A percentile compares a stretch with the other conserved stretches of the same genome.
Evolutionary conservation across 2,113 vertebrate species (phyloP).

Genomic region (Cygnus buccinator): DNA sequence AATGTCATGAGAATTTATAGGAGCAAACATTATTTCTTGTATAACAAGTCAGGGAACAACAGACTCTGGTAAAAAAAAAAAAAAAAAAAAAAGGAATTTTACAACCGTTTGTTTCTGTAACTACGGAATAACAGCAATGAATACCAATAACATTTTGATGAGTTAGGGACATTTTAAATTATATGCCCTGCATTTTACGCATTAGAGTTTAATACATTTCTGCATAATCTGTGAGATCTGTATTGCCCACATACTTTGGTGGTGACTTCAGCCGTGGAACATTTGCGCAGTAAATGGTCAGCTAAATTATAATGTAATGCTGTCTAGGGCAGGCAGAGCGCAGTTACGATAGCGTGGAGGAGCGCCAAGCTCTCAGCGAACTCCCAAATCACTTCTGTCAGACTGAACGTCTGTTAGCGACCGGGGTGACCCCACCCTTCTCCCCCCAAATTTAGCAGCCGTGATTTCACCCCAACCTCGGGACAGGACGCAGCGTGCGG

Average conservation of each 20-base stretch:
- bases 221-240: not conserved
- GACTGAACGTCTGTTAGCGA: not conserved
- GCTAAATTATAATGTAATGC: not conserved
- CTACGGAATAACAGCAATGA: fast-evolving
- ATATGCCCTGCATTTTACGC: not conserved
- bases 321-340: not conserved
- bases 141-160: not conserved
- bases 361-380: not conserved
- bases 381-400: not conserved
- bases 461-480: not conserved
- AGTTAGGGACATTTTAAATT: not conserved
- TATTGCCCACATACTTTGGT: not conserved
- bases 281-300: not conserved
- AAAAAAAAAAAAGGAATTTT: not conserved
- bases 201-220: not conserved
- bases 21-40: not conserved
- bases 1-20: not conserved
- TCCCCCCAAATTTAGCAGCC: not conserved
- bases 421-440: not conserved
- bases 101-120: not conserved
- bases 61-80: not conserved
- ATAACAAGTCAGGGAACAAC: not conserved
- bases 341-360: not conserved
- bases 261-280: not conserved
- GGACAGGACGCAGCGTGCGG: fast-evolving